These are phyloP conservation scores for Heliothis peltigera DNA, from an alignment of 2,888 invertebrate genomes.

Conservation along the genomic window DNA sequence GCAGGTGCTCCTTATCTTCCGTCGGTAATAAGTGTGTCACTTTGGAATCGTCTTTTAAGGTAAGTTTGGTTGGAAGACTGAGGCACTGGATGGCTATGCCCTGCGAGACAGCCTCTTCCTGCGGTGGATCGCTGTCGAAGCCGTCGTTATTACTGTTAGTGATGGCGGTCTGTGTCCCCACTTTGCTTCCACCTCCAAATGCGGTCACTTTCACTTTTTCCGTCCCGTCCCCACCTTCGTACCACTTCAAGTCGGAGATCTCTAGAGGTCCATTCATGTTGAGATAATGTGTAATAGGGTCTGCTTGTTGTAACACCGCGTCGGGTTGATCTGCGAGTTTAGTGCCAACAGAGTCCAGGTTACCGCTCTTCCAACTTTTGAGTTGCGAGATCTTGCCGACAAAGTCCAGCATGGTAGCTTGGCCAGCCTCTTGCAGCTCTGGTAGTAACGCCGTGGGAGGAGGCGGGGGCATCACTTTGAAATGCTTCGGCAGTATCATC, in stretches of 20 bases:
- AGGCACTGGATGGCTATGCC: constrained; percentile 90
- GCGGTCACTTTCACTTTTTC: constrained; percentile 82
- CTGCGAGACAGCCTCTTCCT: constrained; percentile 82
- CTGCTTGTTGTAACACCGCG: constrained; percentile 77
- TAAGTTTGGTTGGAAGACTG: constrained; percentile 86
- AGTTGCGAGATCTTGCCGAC: constrained; percentile 84
- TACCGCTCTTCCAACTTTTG: constrained; percentile 85
- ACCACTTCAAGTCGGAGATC: constrained; percentile 86
- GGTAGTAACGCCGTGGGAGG: constrained; percentile 78
- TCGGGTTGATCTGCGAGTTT: constrained; percentile 85
- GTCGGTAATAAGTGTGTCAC: constrained; percentile 92
- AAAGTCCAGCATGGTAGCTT: constrained; percentile 82
- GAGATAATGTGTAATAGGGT: constrained; percentile 82
- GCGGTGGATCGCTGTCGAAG: constrained; percentile 84
- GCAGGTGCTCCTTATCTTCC: constrained; percentile 91
- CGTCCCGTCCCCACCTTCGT: constrained; percentile 81
- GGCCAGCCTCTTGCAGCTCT: constrained; percentile 80
- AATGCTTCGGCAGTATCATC: constrained; percentile 81
- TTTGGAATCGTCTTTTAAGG: constrained; percentile 85
- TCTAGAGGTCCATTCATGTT: constrained; percentile 86
- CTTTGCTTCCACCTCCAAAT: constrained; percentile 77
- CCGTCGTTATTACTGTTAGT: constrained; percentile 86
- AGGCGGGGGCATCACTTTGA: constrained; percentile 80
- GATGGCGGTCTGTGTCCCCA: constrained; percentile 80
- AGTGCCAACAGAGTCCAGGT: constrained; percentile 82